These are phyloP conservation scores for Rhizoglyphus robini DNA, from an alignment of 1,140 invertebrate species.

Conservation along the genomic window DNA sequence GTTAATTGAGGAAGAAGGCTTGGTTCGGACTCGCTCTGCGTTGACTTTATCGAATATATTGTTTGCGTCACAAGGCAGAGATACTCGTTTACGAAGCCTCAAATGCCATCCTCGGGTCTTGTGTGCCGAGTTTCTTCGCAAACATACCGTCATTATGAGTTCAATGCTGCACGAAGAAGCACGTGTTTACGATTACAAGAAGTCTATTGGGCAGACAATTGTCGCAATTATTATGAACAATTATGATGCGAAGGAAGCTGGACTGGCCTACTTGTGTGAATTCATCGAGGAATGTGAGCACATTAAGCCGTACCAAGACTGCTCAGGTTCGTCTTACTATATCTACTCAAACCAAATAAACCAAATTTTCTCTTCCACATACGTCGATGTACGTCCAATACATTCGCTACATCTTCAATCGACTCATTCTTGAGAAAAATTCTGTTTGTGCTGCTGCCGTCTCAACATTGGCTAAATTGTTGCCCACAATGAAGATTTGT, in stretches of 20 bases:
- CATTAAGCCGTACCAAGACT: slow-evolving; percentile 86
- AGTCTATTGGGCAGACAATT: slow-evolving; percentile 94
- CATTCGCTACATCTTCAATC: slow-evolving; percentile 97
- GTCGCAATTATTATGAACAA: slow-evolving; percentile 97
- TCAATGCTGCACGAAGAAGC: slow-evolving; percentile 93
- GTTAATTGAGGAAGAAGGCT: slow-evolving; percentile 73
- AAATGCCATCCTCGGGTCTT: slow-evolving; percentile 55
- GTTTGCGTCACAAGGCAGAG: slow-evolving; percentile 88
- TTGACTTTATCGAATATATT: slow-evolving; percentile 84
- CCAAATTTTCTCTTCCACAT: slow-evolving; percentile 74
- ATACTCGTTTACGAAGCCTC: slow-evolving; percentile 98
- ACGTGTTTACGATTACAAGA: slow-evolving; percentile 95
- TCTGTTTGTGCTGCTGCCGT: slow-evolving; percentile 90
- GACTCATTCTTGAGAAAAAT: slow-evolving; percentile 90
- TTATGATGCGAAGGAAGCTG: slow-evolving; percentile 83
- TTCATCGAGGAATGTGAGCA: slow-evolving; percentile 99
- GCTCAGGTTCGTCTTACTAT: too few relatives aligned
- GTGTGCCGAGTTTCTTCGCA: slow-evolving; percentile 91
- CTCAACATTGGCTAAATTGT: slow-evolving; percentile 90
- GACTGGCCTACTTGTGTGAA: slow-evolving; percentile 88
- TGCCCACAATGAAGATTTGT: slow-evolving; percentile 74
- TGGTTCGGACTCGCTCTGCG: slow-evolving; percentile 48
- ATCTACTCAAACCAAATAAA: slow-evolving; percentile 93
- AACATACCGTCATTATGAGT: slow-evolving; percentile 87
- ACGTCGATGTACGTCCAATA: too few relatives aligned